Percentiles rank a stretch among this genome's conserved stretches.
Evolutionary conservation across 2,888 invertebrate species (phyloP).

Genomic region (Mythimna pallens): DNA sequence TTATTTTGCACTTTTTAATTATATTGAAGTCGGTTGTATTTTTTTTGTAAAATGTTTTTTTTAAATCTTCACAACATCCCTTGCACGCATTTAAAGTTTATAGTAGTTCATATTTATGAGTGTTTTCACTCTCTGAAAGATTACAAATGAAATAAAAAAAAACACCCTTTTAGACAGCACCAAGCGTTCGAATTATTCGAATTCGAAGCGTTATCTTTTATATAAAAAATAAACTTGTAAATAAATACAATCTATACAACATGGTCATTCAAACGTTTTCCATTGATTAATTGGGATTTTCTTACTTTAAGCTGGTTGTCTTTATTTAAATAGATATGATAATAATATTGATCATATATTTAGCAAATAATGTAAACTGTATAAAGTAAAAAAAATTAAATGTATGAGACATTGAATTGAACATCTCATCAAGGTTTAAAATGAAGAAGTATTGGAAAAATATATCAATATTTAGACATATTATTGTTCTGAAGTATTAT

Average conservation of each 20-base stretch:
- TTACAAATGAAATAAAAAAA: neutral
- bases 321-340: neutral
- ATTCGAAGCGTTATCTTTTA: too few relatives aligned
- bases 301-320: neutral
- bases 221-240: neutral
- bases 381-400: neutral
- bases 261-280: neutral
- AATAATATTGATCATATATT: neutral
- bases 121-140: neutral
- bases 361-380: neutral
- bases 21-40: too few relatives aligned
- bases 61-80: neutral
- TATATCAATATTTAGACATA: neutral
- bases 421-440: constrained; percentile 23
- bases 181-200: neutral
- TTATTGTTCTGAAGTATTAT: constrained; percentile 31
- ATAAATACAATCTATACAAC: neutral
- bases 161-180: neutral
- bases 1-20: too few relatives aligned
- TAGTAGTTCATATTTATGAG: neutral
- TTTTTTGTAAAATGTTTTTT: too few relatives aligned
- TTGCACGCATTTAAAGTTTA: neutral
- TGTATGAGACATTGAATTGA: neutral
- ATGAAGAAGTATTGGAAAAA: neutral
- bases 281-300: neutral